phyloP scores from a whole-genome alignment of 2,797 vertebrate species.

The Nasua narica region DNA sequence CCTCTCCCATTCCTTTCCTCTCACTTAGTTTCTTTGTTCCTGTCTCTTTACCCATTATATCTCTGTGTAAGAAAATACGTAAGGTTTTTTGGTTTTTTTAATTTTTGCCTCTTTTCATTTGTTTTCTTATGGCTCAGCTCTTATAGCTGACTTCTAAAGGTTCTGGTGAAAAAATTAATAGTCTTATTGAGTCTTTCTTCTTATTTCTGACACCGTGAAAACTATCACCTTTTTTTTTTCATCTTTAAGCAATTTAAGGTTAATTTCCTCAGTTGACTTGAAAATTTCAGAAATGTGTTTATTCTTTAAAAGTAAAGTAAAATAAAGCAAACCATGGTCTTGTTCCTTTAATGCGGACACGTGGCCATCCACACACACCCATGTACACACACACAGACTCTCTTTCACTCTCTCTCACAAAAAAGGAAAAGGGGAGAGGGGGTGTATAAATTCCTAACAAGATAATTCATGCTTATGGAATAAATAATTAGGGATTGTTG shows the following conservation, averaged over 20 bases:
- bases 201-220: slow-evolving; percentile 5
- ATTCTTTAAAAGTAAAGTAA: background rate
- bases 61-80: background rate
- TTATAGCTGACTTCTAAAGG: background rate
- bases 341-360: background rate
- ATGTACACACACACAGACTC: background rate
- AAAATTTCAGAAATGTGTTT: background rate
- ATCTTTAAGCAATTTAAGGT: slow-evolving; percentile 13
- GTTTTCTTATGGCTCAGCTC: background rate
- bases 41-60: background rate
- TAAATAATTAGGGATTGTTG: background rate
- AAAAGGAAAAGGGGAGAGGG: background rate
- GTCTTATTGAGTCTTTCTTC: background rate
- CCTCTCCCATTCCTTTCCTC: background rate
- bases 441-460: background rate
- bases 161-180: slow-evolving; percentile 25
- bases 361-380: background rate
- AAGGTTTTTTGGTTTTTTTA: background rate
- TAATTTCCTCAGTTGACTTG: background rate
- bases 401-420: background rate
- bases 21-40: background rate
- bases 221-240: background rate
- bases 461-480: background rate
- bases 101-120: slow-evolving; percentile 30
- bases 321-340: background rate